Percentiles rank a stretch among this genome's conserved stretches.
Evolutionary conservation across 2,113 vertebrate species (phyloP).

Genomic region (Urocolius indicus): DNA sequence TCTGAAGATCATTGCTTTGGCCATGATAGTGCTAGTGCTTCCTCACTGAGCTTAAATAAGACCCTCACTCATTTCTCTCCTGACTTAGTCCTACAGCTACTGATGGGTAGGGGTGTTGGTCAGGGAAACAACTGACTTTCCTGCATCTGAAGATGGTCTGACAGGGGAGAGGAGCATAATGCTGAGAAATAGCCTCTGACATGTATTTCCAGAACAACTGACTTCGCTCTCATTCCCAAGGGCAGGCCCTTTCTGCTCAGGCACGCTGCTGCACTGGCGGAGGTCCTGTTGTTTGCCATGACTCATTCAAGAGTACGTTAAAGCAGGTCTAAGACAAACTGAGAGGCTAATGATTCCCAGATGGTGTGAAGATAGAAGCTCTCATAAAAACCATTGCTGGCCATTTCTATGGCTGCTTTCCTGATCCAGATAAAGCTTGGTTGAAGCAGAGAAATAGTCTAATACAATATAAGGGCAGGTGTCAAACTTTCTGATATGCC

Average conservation of each 20-base stretch:
- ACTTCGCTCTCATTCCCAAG: neutral
- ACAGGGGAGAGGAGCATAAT: neutral
- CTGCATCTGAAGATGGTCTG: neutral
- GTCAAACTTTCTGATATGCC: neutral
- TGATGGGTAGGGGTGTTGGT: neutral
- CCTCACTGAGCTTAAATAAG: neutral
- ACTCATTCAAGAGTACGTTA: neutral
- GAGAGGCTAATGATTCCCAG: neutral
- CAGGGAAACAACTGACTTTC: fast-evolving
- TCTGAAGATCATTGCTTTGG: neutral
- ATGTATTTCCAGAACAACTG: neutral
- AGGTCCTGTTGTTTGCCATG: neutral
- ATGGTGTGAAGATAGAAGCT: neutral
- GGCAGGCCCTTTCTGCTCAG: neutral
- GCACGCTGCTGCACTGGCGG: neutral
- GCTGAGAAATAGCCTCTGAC: neutral
- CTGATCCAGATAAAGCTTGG: neutral
- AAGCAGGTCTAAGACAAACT: neutral
- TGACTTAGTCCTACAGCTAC: neutral
- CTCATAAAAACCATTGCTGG: neutral
- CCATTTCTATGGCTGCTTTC: neutral
- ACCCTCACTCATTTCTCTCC: neutral
- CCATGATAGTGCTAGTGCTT: neutral
- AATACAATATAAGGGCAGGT: neutral
- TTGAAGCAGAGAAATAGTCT: fast-evolving